Conservation (phyloP, 2,113 vertebrate species). For the Diglossa brunneiventris region DNA sequence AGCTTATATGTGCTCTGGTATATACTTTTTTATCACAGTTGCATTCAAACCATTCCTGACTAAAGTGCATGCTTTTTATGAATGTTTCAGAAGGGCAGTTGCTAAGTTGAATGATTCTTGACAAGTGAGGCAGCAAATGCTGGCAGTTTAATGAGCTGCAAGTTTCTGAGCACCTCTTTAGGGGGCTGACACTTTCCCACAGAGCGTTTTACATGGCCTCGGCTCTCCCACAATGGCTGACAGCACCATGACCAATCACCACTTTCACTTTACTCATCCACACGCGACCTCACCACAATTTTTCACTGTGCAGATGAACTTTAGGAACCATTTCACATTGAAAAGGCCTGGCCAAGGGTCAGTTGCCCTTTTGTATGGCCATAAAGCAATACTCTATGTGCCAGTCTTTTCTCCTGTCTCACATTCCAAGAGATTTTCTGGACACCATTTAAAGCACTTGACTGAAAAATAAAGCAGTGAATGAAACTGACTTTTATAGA, state of each 20-base stretch:
- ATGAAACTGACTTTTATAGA: slow-evolving; percentile 99
- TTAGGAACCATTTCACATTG: slow-evolving; percentile 78
- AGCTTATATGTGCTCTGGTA: not conserved
- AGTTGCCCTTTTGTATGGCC: slow-evolving; percentile 81
- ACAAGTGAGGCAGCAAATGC: slow-evolving; percentile 85
- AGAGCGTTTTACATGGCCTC: slow-evolving; percentile 76
- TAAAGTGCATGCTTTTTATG: slow-evolving; percentile 53
- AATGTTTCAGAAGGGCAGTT: slow-evolving; percentile 73
- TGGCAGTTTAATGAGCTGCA: slow-evolving; percentile 82
- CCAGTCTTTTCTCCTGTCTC: slow-evolving; percentile 88
- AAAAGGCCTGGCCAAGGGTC: slow-evolving; percentile 82
- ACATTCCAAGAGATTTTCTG: slow-evolving; percentile 84
- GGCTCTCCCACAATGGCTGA: slow-evolving; percentile 82
- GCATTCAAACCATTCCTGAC: not conserved
- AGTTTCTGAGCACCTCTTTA: slow-evolving; percentile 80
- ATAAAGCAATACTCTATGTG: slow-evolving; percentile 80
- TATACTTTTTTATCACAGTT: not conserved
- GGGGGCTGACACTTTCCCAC: slow-evolving; percentile 86
- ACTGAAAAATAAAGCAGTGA: slow-evolving; percentile 94
- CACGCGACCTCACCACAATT: slow-evolving; percentile 95
- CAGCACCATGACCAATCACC: slow-evolving; percentile 90
- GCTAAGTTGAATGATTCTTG: slow-evolving; percentile 75
- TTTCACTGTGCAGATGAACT: slow-evolving; percentile 95
- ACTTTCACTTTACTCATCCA: slow-evolving; percentile 93
- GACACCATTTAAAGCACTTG: slow-evolving; percentile 83